Evolutionary conservation across 2,797 vertebrate genomes (phyloP).

Genomic region (Falco peregrinus): DNA sequence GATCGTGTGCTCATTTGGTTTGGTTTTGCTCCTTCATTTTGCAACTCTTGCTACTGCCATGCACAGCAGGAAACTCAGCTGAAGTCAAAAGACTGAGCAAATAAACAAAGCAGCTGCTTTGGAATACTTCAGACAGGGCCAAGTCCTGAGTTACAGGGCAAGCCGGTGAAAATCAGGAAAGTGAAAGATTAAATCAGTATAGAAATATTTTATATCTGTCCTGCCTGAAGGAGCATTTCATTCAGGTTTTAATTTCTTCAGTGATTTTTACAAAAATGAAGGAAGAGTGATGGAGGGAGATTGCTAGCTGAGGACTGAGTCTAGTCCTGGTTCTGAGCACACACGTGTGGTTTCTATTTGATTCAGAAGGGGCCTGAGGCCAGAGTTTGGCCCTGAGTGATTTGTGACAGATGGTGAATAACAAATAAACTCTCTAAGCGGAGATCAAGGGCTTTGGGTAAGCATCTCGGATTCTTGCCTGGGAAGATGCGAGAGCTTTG

Average conservation of each 20-base stretch:
- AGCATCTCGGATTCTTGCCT: neutral
- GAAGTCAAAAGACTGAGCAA: constrained; percentile 39
- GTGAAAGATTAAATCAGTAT: neutral
- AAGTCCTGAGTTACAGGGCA: neutral
- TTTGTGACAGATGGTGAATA: constrained; percentile 46
- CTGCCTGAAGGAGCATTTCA: neutral
- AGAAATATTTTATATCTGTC: neutral
- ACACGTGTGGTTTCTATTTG: neutral
- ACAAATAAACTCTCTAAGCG: neutral
- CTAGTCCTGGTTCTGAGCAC: neutral
- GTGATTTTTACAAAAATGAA: neutral
- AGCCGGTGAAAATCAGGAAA: neutral
- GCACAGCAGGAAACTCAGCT: constrained; percentile 26
- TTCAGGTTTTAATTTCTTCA: neutral
- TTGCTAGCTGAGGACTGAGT: neutral
- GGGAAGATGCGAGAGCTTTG: neutral
- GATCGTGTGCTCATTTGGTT: constrained; percentile 24
- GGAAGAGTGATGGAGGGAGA: neutral
- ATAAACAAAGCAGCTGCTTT: constrained; percentile 38
- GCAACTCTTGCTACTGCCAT: neutral
- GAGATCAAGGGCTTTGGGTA: constrained; percentile 38
- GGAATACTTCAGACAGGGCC: neutral
- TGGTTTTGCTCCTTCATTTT: constrained; percentile 30
- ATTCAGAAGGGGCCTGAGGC: neutral
- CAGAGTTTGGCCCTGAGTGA: neutral